A percentile compares a stretch with the other conserved stretches of the same genome.
These are phyloP conservation scores for Eumeta japonica DNA, from an alignment of 1,140 invertebrate genomes.

Conservation along the genomic window DNA sequence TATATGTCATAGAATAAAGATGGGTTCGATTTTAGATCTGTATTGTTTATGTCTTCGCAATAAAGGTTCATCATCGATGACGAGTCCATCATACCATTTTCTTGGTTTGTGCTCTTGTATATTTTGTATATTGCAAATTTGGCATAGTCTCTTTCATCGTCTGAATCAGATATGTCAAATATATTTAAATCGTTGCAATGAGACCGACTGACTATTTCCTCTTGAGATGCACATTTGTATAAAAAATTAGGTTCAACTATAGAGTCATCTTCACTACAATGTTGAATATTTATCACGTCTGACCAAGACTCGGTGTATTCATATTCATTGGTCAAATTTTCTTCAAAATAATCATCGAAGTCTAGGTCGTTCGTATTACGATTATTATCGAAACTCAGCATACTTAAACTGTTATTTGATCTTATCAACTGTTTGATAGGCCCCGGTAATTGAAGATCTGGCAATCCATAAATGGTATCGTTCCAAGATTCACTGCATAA, in stretches of 20 bases:
- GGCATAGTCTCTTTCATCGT: constrained; percentile 31
- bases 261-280: constrained; percentile 6
- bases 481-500: constrained; percentile 28
- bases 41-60: constrained; percentile 12
- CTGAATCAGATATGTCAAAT: constrained; percentile 18
- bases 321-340: not conserved
- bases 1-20: constrained; percentile 27
- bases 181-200: constrained; percentile 17
- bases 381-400: too few species aligned
- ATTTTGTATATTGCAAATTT: constrained; percentile 39
- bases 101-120: constrained; percentile 28
- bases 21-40: constrained; percentile 9
- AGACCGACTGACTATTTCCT: constrained; percentile 34
- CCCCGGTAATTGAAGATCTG: constrained; percentile 17
- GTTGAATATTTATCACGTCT: not conserved
- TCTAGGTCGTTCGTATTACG: too few species aligned
- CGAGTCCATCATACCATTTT: constrained; percentile 28
- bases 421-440: not conserved
- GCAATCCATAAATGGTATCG: constrained; percentile 41
- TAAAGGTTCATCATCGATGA: constrained; percentile 37
- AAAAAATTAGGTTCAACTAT: too few species aligned
- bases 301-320: not conserved
- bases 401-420: not conserved
- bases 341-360: too few species aligned
- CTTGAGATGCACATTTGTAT: constrained; percentile 17